Base-by-base conservation (phyloP, 2,113 vertebrate genomes). In the Pampusana beccarii region DNA sequence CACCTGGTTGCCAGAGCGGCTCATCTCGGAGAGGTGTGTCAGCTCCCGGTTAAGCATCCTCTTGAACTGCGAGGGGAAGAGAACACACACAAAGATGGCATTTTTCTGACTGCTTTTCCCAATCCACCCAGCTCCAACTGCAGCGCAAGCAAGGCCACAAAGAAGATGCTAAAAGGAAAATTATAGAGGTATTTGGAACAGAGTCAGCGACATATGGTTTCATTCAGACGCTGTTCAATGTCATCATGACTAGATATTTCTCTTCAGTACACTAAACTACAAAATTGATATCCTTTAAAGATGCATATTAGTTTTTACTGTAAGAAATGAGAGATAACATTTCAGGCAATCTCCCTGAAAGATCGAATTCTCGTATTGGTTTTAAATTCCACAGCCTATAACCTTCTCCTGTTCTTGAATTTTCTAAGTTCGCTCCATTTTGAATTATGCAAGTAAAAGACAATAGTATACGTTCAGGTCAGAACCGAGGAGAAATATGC, bases 31-130 rank as follows among this genome's bases (percentile, higher is more conserved):
- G 97, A 99, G 98, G 97, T 99, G 99, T 58, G 98, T 99, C 95
- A 99, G 98, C 97, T 99, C 99, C 94, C 99, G 98, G 97, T 99
- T 99, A 98, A 99, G 98, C 99, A 99, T 99, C 98, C 99, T 99
- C 98, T 99, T 99, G 98, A 99, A 99, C 99, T 99, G 98, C 82
- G 48, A 36, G 95, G 95, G 86, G 91, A 88, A 96, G 85, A 94
- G 64, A 69, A 86, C 36, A 95, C 5, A 31, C 25, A 92, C n/a
- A 92, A 54, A 91, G 21, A 58, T 5, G 87, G 54, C 34, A 51
- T 94, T 92, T 94, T 88, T 44, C 28, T 36, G 48, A 38, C 24
- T 34, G 48, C 73, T 54, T 4, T 17, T 40, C 86, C 66, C 16
- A n/a, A 73, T 6, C 25, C 48, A 21, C 2, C 8, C 29, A 13